These are phyloP conservation scores for Sarcophaga peregrina DNA, from an alignment of 1,140 invertebrate species.

Conservation along the genomic window DNA sequence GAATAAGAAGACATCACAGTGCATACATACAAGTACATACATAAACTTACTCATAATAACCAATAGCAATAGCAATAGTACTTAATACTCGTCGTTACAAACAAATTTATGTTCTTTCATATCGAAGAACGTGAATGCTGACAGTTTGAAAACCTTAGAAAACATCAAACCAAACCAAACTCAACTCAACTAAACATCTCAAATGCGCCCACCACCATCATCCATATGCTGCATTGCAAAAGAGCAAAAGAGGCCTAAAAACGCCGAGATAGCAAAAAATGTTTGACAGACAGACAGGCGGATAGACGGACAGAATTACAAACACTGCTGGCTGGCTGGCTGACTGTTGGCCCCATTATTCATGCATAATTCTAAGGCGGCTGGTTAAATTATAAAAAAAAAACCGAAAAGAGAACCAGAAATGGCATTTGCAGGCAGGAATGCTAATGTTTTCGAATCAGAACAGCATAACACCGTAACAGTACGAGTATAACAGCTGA, in stretches of 20 bases:
- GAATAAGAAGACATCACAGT: background rate
- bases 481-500: no score
- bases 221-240: background rate
- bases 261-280: background rate
- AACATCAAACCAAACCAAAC: background rate
- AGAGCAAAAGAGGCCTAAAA: background rate
- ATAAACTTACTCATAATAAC: no score
- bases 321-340: background rate
- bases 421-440: no score
- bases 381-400: conserved; percentile 2
- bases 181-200: background rate
- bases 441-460: no score
- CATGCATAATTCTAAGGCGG: conserved; percentile 1
- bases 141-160: conserved; percentile 5
- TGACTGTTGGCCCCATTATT: background rate
- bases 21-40: no score
- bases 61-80: background rate
- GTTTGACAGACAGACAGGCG: background rate
- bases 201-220: background rate
- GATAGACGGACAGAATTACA: background rate
- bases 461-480: no score
- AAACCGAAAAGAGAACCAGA: no score
- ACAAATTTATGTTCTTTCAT: conserved; percentile 13
- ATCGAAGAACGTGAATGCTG: background rate
- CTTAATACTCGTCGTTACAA: background rate